These are phyloP conservation scores for Sebastes schlegelii DNA, from an alignment of 2,113 vertebrate genomes.

Conservation along the genomic window DNA sequence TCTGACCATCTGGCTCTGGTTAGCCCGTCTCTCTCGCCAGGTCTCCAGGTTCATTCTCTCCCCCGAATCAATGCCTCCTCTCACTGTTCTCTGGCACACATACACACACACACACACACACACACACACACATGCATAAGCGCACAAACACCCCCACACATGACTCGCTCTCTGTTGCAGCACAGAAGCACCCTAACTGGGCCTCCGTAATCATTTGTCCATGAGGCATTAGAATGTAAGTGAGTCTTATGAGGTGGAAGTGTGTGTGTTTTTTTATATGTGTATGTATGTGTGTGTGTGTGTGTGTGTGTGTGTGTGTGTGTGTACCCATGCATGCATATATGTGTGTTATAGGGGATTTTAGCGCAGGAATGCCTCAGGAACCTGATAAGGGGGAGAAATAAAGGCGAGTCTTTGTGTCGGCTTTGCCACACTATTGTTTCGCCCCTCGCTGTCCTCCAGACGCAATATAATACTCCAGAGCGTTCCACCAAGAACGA, in stretches of 20 bases:
- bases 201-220: conserved; percentile 84
- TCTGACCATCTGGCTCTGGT: conserved; percentile 81
- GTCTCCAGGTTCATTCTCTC: conserved; percentile 79
- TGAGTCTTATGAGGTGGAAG: conserved; percentile 67
- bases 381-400: conserved; percentile 74
- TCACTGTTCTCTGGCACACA: conserved; percentile 66
- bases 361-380: conserved; percentile 71
- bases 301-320: conserved; percentile 30
- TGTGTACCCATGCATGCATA: conserved; percentile 41
- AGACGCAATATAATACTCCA: conserved; percentile 75
- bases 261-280: conserved; percentile 30
- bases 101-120: conserved; percentile 24
- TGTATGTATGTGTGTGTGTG: conserved; percentile 36
- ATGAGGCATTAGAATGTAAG: conserved; percentile 79
- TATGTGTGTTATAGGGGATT: conserved; percentile 51
- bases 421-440: conserved; percentile 70
- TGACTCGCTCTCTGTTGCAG: conserved; percentile 53
- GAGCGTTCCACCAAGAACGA: conserved; percentile 29
- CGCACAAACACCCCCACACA: conserved; percentile 55
- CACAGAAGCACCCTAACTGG: conserved; percentile 76
- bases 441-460: conserved; percentile 61
- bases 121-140: conserved; percentile 26
- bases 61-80: conserved; percentile 76
- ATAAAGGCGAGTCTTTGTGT: conserved; percentile 77
- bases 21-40: conserved; percentile 70